Evolutionary conservation across 2,888 invertebrate species (phyloP).

Genomic region (Lepidochitona cinerea): DNA sequence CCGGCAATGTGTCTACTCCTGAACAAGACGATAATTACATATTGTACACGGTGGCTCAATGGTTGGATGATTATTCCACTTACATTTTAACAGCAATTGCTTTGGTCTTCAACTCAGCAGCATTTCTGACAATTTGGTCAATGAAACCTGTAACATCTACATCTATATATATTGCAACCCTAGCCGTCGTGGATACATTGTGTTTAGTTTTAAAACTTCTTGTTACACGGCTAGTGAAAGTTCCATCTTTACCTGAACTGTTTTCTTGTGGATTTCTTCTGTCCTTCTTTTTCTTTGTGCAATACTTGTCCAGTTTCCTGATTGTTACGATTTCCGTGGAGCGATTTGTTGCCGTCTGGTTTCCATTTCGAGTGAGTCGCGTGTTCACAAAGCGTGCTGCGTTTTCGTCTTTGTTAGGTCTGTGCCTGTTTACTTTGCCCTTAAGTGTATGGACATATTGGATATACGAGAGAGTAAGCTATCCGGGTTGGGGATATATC

Average conservation of each 20-base stretch:
- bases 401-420: background rate
- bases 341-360: background rate
- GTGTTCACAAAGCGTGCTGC: background rate
- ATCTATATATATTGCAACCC: background rate
- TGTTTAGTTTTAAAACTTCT: background rate
- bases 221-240: background rate
- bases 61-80: background rate
- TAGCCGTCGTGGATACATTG: background rate
- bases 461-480: background rate
- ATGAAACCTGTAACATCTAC: background rate
- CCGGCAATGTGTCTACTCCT: no score
- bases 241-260: background rate
- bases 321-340: background rate
- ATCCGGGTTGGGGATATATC: background rate
- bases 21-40: no score
- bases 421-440: background rate
- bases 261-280: background rate
- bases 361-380: background rate
- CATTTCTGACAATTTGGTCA: background rate
- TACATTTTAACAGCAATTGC: background rate
- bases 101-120: background rate
- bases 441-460: background rate
- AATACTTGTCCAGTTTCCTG: background rate
- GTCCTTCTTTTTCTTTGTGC: background rate
- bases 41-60: background rate